Evolutionary conservation across 2,888 invertebrate species (phyloP).

Genomic region (Lithophane leautieri): DNA sequence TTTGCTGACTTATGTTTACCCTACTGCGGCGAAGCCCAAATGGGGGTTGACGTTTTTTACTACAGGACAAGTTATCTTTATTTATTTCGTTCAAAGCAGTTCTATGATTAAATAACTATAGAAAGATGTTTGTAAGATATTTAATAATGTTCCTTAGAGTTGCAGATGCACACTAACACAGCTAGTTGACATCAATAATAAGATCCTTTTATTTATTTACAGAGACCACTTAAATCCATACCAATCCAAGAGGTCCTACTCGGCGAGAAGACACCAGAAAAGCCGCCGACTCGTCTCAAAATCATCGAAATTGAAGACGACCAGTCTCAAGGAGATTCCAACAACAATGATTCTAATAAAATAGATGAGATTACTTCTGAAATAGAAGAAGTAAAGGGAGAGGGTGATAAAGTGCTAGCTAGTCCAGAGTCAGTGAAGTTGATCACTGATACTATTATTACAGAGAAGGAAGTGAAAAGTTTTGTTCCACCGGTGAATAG

Average conservation of each 20-base stretch:
- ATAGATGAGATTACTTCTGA: conserved; percentile 31
- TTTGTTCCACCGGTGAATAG: conserved; percentile 90
- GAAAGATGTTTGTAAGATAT: too few species aligned
- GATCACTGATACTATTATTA: conserved; percentile 66
- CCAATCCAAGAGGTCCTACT: conserved; percentile 85
- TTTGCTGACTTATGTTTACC: too few species aligned
- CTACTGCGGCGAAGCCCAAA: too few species aligned
- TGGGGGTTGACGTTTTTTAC: too few species aligned
- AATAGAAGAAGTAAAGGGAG: conserved; percentile 39
- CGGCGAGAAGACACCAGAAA: conserved; percentile 75
- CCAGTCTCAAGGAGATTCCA: conserved; percentile 74
- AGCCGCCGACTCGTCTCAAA: conserved; percentile 77
- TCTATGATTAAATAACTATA: too few species aligned
- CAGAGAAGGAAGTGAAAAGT: conserved; percentile 70
- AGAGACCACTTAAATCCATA: conserved; percentile 91
- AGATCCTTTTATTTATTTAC: conserved; percentile 61
- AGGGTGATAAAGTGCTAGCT: conserved; percentile 56
- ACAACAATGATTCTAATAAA: conserved; percentile 76
- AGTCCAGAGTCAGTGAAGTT: conserved; percentile 78
- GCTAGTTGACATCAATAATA: too few species aligned
- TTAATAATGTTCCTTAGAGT: too few species aligned
- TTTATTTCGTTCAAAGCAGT: too few species aligned
- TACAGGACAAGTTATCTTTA: too few species aligned
- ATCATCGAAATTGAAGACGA: conserved; percentile 77
- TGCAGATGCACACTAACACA: too few species aligned